Evolutionary conservation across 1,140 invertebrate genomes (phyloP).

Genomic region (Pseudachorutes palmiensis): DNA sequence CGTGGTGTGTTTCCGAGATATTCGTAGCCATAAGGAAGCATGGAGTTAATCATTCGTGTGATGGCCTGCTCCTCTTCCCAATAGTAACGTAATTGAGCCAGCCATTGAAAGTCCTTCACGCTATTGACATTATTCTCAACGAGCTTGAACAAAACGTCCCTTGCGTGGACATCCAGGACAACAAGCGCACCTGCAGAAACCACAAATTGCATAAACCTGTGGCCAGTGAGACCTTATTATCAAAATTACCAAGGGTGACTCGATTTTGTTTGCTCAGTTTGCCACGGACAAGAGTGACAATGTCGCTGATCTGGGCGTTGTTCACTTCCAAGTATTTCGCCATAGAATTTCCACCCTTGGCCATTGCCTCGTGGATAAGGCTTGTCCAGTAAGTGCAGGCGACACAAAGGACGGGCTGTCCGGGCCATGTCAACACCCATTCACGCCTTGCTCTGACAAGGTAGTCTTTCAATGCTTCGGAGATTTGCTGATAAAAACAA

Average conservation of each 20-base stretch:
- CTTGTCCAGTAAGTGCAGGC: conserved; percentile 82
- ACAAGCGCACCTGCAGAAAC: conserved; percentile 62
- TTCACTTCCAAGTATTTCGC: conserved; percentile 51
- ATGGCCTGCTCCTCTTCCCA: conserved; percentile 70
- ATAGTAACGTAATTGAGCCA: conserved; percentile 86
- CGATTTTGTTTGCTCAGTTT: conserved; percentile 79
- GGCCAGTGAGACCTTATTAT: not conserved
- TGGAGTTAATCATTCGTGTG: conserved; percentile 86
- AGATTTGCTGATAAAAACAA: conserved; percentile 43
- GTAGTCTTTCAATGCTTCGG: conserved; percentile 57
- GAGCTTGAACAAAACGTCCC: conserved; percentile 71
- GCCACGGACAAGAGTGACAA: conserved; percentile 77
- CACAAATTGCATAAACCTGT: not conserved
- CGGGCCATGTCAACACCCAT: conserved; percentile 85
- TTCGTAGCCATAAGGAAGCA: conserved; percentile 85
- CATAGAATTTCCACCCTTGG: conserved; percentile 48
- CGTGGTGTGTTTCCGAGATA: conserved; percentile 77
- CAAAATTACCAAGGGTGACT: conserved; percentile 59
- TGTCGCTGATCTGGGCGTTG: conserved; percentile 66
- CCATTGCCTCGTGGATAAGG: conserved; percentile 66
- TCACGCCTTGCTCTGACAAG: conserved; percentile 52
- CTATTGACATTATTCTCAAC: conserved; percentile 57
- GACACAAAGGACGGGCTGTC: conserved; percentile 78
- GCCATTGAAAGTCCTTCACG: conserved; percentile 82
- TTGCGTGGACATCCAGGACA: conserved; percentile 83